Evolutionary conservation across 2,888 invertebrate genomes (phyloP), one percentile per base, ranked within the genome.

Genomic region (Mylabris sibirica): DNA sequence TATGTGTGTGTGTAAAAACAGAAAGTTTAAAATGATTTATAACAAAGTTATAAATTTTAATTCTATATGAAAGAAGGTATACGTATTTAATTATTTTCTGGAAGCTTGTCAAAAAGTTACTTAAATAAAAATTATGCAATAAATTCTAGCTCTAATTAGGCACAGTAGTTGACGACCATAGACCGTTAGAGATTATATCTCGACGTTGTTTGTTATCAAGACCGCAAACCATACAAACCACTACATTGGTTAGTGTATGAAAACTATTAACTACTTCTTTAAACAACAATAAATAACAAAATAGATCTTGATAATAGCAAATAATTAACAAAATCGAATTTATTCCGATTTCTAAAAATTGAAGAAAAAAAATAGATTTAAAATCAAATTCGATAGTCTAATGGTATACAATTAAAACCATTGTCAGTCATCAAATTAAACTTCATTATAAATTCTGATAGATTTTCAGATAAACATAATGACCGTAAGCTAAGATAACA

Each of bases 31-130:
- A 20, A 20, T 20, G 9, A 20, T 6, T 49, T 3, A 59, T 69
- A 67, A 63, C 69, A 59, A 61, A 65, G 67, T 66, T 74, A 79
- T 77, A 79, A 80, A 80, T 81, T 76, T 71, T 67, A 73, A 75
- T 74, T 75, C 74, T 75, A 77, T 78, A 69, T 74, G 72, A 74
- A 74, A 72, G 73, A 74, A 72, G 73, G 72, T 73, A 70, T 73
- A 73, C 70, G 72, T 73, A 73, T 79, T 78, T 81, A 81, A 82
- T 82, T 82, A 81, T 80, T 80, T 82, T 78, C 75, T 81, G 81
- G 80, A 78, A 76, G 77, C 76, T 70, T 76, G 79, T 79, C 78
- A 79, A 79, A 77, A 74, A 70, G 49, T 64, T 67, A 57, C 63
- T 70, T 68, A 69, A 65, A 67, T 60, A 67, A 67, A 68, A 70